Base-by-base conservation (phyloP, 1,140 invertebrate species). In the Calycopis cecrops region DNA sequence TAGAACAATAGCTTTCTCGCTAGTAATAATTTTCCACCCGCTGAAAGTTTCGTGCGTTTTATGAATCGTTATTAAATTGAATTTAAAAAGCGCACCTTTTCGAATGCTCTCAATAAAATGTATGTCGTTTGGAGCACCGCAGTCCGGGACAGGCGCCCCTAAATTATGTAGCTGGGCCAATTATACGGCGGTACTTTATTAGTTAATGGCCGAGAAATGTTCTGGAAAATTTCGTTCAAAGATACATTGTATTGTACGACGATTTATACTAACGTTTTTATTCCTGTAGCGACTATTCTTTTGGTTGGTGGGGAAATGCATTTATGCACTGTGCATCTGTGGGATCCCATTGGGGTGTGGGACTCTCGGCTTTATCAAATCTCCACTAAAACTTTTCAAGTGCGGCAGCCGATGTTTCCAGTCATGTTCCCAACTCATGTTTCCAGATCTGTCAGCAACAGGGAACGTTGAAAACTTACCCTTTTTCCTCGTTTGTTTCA, bases 191-290 rank as follows among this genome's bases (percentile, higher is more conserved):
- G 14, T 44, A 16, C 40, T 16, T 44, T 44, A 44, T 17, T 44
- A 44, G 40, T 44, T 44, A 44, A 44, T 16, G 40, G 17, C 14
- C 40, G 16, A 14, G 40, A 14, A 44, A 44, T 17, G 14, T 44
- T 44, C 40, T 12, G 40, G 14, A 44, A 44, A 16, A 16, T 44
- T 44, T 44, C 21, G 21, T 6, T 28, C 21, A 16, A 44, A 44
- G 40, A 44, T 44, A 44, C 17, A 44, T 44, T 44, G 40, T 44
- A 16, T 44, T 18, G 40, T 16, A 12, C 17, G 40, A 44, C 14
- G 16, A 44, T 44, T 16, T 44, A 44, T 44, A 16, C 7, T 12
- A 44, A 44, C 17, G 14, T 10, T 40, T 4, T 40, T 40, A 14
- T 40, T 14, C 16, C 8, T 14, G 40, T 9, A 16, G 40, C 14